Evolutionary conservation across 1,140 invertebrate genomes (phyloP).

Genomic region (Drosophila albomicans): DNA sequence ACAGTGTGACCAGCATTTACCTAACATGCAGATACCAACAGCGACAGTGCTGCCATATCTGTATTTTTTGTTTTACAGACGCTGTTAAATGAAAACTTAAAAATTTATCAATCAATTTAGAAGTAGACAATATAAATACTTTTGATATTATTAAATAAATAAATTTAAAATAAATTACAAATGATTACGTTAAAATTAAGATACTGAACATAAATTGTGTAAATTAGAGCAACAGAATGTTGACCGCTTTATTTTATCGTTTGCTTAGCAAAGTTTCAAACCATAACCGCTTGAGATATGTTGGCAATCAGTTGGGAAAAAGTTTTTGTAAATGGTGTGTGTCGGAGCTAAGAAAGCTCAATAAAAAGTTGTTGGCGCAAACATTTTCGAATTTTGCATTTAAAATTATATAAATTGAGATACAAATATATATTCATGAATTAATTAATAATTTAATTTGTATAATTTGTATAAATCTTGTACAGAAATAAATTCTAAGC

Average conservation of each 20-base stretch:
- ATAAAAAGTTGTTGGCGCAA: neutral
- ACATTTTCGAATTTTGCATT: neutral
- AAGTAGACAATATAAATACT: too few species aligned
- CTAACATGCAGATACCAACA: neutral
- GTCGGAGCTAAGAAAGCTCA: neutral
- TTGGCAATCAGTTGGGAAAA: neutral
- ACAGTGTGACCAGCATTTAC: constrained; percentile 9
- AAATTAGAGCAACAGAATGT: neutral
- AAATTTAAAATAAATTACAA: too few species aligned
- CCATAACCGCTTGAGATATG: neutral
- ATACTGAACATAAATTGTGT: too few species aligned
- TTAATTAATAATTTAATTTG: neutral
- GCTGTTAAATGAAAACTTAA: too few species aligned
- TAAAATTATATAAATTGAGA: neutral
- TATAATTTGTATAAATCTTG: too few species aligned
- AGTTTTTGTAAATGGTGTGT: neutral
- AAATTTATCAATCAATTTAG: too few species aligned
- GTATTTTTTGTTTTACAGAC: too few species aligned
- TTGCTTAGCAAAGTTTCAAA: neutral
- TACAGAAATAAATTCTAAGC: neutral
- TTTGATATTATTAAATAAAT: too few species aligned
- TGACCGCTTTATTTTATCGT: too few species aligned
- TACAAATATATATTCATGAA: too few species aligned
- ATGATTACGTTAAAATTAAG: too few species aligned
- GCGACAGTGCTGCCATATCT: too few species aligned